A percentile compares a stretch with the other conserved stretches of the same genome.
phyloP scores from a whole-genome alignment of 2,888 invertebrate genomes.

The Caenorhabditis plicata region DNA sequence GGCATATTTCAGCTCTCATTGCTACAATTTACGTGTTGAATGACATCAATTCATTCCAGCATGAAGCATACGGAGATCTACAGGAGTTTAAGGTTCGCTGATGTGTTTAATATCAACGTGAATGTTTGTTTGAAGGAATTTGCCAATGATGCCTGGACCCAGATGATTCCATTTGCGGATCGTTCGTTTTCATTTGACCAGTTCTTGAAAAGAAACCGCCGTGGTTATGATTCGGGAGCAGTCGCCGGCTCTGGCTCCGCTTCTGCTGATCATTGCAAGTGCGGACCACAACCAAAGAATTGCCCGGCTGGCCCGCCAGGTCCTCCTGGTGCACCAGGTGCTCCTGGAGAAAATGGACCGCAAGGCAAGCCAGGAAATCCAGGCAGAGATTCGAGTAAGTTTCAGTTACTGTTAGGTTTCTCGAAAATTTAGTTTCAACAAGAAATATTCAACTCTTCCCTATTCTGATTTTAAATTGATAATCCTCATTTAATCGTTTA shows the following conservation, averaged over 20 bases:
- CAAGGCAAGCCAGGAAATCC: constrained; percentile 26
- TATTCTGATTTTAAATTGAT: not conserved
- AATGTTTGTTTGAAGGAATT: too few relatives aligned
- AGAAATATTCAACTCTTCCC: not conserved
- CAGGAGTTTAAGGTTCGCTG: constrained; percentile 30
- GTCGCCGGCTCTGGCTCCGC: constrained; percentile 10
- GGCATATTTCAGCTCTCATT: constrained; percentile 14
- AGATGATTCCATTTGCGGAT: constrained; percentile 21
- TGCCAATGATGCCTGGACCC: too few relatives aligned
- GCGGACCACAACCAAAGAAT: constrained; percentile 22
- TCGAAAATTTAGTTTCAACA: not conserved
- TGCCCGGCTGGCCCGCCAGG: constrained; percentile 33
- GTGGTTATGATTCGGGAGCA: constrained; percentile 18
- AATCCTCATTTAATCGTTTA: not conserved
- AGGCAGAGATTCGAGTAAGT: constrained; percentile 14
- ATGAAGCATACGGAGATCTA: constrained; percentile 22
- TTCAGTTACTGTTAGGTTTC: too few relatives aligned
- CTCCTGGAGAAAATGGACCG: constrained; percentile 25
- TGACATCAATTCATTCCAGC: constrained; percentile 32
- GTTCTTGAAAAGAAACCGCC: constrained; percentile 11
- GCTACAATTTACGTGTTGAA: constrained; percentile 25
- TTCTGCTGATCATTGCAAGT: constrained; percentile 16
- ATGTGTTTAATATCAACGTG: constrained; percentile 21
- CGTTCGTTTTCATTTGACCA: constrained; percentile 14
- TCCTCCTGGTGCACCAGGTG: constrained; percentile 25